These are phyloP conservation scores for Chaetoderma sp. DNA, from an alignment of 2,888 invertebrate species.

Conservation along the genomic window DNA sequence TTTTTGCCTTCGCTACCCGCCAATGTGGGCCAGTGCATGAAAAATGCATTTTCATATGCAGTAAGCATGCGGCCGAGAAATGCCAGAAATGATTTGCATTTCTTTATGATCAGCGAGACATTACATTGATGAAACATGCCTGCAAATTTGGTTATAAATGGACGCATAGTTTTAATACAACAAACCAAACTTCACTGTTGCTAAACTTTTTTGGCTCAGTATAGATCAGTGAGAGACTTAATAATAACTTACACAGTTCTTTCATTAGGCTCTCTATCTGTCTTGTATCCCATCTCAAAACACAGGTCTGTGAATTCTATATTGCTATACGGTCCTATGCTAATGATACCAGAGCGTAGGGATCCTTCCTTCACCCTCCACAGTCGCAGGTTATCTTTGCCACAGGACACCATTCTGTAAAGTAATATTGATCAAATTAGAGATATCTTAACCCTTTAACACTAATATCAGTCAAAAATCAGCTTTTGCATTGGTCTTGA, in stretches of 20 bases:
- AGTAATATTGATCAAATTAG: neutral
- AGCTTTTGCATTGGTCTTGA: too few relatives aligned
- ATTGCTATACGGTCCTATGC: conserved; percentile 61
- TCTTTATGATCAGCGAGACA: neutral
- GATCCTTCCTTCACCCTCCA: conserved; percentile 68
- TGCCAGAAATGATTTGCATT: too few relatives aligned
- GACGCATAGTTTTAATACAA: too few relatives aligned
- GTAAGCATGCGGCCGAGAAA: too few relatives aligned
- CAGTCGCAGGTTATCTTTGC: conserved; percentile 65
- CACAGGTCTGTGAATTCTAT: conserved; percentile 68
- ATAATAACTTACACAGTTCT: conserved; percentile 56
- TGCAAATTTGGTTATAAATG: too few relatives aligned
- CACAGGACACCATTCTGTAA: conserved; percentile 67
- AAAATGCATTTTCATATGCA: too few relatives aligned
- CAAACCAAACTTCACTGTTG: too few relatives aligned
- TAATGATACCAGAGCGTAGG: conserved; percentile 65
- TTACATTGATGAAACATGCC: neutral
- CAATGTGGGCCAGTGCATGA: too few relatives aligned
- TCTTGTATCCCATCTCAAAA: conserved; percentile 60
- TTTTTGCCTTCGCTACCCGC: too few relatives aligned
- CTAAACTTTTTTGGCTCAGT: too few relatives aligned
- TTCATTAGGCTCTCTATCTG: conserved; percentile 57
- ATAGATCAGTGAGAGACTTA: neutral
- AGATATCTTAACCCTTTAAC: too few relatives aligned
- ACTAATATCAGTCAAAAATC: too few relatives aligned